Conservation (phyloP, 1,140 invertebrate species). For the Aphaenogaster rudis region DNA sequence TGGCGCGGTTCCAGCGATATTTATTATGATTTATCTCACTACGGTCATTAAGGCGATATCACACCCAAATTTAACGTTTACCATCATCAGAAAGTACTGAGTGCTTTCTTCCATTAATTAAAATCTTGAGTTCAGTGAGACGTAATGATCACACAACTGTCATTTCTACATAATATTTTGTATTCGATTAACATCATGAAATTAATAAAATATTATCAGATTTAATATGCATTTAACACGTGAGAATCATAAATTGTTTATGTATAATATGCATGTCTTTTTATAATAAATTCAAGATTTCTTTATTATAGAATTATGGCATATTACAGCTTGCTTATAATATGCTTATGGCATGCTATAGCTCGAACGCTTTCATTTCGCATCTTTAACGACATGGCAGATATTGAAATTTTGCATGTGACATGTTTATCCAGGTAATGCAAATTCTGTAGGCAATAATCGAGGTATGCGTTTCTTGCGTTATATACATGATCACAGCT, state of each 20-base stretch:
- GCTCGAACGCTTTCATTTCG: neutral
- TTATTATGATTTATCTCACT: conserved; percentile 54
- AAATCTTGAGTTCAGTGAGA: conserved; percentile 32
- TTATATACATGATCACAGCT: conserved; percentile 38
- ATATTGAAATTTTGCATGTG: conserved; percentile 53
- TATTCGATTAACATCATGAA: neutral
- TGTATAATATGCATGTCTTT: neutral
- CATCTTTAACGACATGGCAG: conserved; percentile 24
- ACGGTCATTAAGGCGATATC: conserved; percentile 31
- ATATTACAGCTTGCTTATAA: neutral
- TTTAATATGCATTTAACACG: neutral
- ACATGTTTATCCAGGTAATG: conserved; percentile 62
- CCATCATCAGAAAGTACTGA: conserved; percentile 20
- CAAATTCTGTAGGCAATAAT: conserved; percentile 52
- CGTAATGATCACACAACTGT: conserved; percentile 5
- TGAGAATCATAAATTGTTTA: neutral
- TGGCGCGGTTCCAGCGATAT: conserved; percentile 34
- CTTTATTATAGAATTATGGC: neutral
- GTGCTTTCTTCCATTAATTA: conserved; percentile 40
- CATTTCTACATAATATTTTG: neutral
- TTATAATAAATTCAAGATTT: neutral
- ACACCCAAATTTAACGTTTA: conserved; percentile 28
- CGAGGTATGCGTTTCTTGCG: conserved; percentile 42
- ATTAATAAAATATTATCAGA: neutral
- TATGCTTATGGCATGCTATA: neutral